Conservation (phyloP, 2,797 vertebrate species). For the Pagetopsis macropterus region DNA sequence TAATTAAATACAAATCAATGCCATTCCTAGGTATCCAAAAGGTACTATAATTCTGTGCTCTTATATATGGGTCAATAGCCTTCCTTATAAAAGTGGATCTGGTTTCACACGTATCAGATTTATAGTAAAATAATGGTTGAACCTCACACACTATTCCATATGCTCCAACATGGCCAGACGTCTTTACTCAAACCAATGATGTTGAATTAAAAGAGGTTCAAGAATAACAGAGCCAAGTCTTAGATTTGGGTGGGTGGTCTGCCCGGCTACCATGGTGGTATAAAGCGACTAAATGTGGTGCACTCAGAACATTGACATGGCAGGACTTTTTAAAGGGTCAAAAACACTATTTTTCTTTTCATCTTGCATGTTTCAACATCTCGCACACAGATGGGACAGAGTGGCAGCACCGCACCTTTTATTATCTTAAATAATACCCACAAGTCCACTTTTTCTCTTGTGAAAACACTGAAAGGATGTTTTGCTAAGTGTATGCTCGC, state of each 20-base stretch:
- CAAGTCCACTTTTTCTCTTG: slow-evolving; percentile 46
- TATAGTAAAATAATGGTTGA: slow-evolving; percentile 34
- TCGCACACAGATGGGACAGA: slow-evolving; percentile 54
- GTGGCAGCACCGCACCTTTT: slow-evolving; percentile 61
- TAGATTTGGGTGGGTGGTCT: slow-evolving; percentile 73
- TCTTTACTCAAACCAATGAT: slow-evolving; percentile 46
- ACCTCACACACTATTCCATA: slow-evolving; percentile 38
- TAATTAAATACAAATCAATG: slow-evolving; percentile 9
- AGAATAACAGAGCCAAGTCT: slow-evolving; percentile 61
- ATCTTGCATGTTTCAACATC: slow-evolving; percentile 53
- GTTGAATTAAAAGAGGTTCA: slow-evolving; percentile 55
- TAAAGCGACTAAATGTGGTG: slow-evolving; percentile 48
- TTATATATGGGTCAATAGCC: not conserved
- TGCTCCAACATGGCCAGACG: slow-evolving; percentile 27
- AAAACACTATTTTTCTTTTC: slow-evolving; percentile 60
- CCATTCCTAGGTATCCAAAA: slow-evolving; percentile 13
- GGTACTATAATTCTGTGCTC: slow-evolving; percentile 3
- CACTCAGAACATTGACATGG: slow-evolving; percentile 47
- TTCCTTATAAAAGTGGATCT: slow-evolving; percentile 15
- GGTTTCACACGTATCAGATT: slow-evolving; percentile 54
- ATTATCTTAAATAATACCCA: slow-evolving; percentile 73
- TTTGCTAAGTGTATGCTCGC: slow-evolving; percentile 39
- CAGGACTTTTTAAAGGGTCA: slow-evolving; percentile 39
- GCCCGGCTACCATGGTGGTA: slow-evolving; percentile 58
- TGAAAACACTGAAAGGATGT: slow-evolving; percentile 59